These are phyloP conservation scores for Silvanus unidentatus DNA, from an alignment of 2,888 invertebrate species.

Conservation along the genomic window DNA sequence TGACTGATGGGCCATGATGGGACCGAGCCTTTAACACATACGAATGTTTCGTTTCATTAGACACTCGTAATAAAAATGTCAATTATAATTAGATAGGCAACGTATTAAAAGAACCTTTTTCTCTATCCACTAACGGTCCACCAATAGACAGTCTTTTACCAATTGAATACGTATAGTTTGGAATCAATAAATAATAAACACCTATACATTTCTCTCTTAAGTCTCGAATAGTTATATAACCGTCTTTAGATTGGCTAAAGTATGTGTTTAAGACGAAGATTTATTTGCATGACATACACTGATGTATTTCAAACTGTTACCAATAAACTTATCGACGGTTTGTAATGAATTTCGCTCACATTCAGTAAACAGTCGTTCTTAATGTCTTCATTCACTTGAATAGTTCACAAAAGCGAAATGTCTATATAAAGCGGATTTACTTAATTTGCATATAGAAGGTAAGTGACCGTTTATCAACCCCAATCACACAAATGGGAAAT, in stretches of 20 bases:
- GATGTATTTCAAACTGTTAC: conserved; percentile 23
- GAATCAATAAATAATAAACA: too few species aligned
- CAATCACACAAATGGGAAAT: not conserved
- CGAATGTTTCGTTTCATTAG: conserved; percentile 4
- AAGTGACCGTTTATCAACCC: not conserved
- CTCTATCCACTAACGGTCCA: not conserved
- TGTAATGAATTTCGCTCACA: conserved; percentile 20
- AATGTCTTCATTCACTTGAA: conserved; percentile 26
- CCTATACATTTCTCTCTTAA: too few species aligned
- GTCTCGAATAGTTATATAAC: too few species aligned
- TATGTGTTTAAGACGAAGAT: conserved; percentile 20
- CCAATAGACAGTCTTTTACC: too few species aligned
- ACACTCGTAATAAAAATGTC: too few species aligned
- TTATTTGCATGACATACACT: conserved; percentile 24
- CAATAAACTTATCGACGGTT: conserved; percentile 6
- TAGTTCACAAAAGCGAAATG: not conserved
- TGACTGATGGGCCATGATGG: conserved; percentile 22
- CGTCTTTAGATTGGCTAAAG: conserved; percentile 5
- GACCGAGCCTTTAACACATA: conserved; percentile 7
- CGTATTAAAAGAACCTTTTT: not conserved
- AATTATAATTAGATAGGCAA: not conserved
- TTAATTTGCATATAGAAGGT: conserved; percentile 17
- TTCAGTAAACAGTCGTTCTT: conserved; percentile 20
- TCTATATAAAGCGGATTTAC: conserved; percentile 13
- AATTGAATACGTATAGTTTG: too few species aligned